Evolutionary conservation across 30 jellyfish, hydroid and myxozoan genomes (phyloP).

Genomic region (Cassiopea andromeda): DNA sequence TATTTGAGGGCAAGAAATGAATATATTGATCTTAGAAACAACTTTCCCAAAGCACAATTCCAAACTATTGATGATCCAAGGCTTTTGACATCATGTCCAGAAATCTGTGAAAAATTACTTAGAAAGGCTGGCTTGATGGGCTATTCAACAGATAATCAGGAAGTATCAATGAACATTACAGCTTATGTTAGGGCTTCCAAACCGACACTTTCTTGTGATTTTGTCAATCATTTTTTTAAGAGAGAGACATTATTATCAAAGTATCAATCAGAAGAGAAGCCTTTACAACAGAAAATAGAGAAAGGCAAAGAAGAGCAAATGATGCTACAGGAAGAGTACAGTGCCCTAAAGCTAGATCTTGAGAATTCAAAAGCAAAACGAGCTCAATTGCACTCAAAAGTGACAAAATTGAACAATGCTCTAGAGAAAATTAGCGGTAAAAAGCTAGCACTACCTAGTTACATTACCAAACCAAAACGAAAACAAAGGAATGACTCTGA

Average conservation of each 20-base stretch:
- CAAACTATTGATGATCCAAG: slow-evolving; percentile 67
- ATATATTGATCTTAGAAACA: slow-evolving; percentile 42
- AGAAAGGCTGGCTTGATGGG: slow-evolving; percentile 89
- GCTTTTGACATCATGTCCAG: slow-evolving; percentile 88
- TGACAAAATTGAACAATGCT: slow-evolving; percentile 25
- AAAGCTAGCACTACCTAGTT: slow-evolving; percentile 54
- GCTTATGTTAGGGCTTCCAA: slow-evolving; percentile 17
- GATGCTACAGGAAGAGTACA: slow-evolving; percentile 47
- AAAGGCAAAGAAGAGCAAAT: slow-evolving; percentile 60
- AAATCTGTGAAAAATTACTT: slow-evolving; percentile 67
- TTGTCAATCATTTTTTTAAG: slow-evolving; percentile 84
- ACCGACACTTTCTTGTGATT: slow-evolving; percentile 85
- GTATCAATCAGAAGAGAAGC: slow-evolving; percentile 35
- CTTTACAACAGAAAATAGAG: slow-evolving; percentile 45
- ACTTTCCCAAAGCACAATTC: slow-evolving; percentile 30
- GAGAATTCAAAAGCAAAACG: slow-evolving; percentile 50
- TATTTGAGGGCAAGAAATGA: slow-evolving; percentile 68
- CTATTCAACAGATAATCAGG: slow-evolving; percentile 31
- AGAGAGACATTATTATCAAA: slow-evolving; percentile 73
- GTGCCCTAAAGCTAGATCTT: slow-evolving; percentile 22
- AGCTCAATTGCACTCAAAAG: slow-evolving; percentile 27
- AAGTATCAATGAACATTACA: slow-evolving; percentile 1
- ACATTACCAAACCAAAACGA: slow-evolving; percentile 44
- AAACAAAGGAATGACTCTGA: slow-evolving; percentile 55
- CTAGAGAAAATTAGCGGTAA: slow-evolving; percentile 52